phyloP scores from a whole-genome alignment of 2,797 vertebrate genomes.

The Microhierax caerulescens region DNA sequence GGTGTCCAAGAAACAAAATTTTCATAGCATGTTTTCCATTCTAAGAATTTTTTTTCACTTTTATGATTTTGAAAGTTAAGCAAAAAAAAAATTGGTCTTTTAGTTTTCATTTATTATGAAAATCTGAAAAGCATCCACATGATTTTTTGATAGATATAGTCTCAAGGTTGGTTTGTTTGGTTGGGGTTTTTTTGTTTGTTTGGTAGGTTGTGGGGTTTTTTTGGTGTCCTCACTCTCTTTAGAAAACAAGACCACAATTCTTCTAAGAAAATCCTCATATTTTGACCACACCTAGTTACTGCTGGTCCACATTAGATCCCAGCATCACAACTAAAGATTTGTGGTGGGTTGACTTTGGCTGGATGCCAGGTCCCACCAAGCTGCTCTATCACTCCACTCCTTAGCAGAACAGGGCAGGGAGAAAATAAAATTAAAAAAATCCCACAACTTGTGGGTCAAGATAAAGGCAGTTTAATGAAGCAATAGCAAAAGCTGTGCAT shows the following conservation, averaged over 20 bases:
- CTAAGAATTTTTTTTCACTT: background rate
- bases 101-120: background rate
- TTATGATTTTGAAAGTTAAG: background rate
- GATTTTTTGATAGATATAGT: background rate
- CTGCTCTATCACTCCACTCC: too few species aligned
- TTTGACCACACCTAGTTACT: background rate
- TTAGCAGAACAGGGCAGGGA: too few species aligned
- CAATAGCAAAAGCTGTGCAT: too few species aligned
- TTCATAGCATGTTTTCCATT: background rate
- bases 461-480: too few species aligned
- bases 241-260: background rate
- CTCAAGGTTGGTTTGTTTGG: background rate
- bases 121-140: background rate
- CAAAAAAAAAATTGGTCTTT: rapidly evolving
- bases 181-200: background rate
- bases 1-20: background rate
- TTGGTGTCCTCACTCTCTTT: background rate
- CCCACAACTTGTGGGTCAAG: too few species aligned
- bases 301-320: background rate
- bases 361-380: too few species aligned
- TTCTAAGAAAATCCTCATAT: background rate
- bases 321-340: background rate
- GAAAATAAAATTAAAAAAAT: too few species aligned
- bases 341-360: too few species aligned
- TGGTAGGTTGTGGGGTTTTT: background rate